Conservation (phyloP, 2,888 invertebrate species). For the Globia sparganii region DNA sequence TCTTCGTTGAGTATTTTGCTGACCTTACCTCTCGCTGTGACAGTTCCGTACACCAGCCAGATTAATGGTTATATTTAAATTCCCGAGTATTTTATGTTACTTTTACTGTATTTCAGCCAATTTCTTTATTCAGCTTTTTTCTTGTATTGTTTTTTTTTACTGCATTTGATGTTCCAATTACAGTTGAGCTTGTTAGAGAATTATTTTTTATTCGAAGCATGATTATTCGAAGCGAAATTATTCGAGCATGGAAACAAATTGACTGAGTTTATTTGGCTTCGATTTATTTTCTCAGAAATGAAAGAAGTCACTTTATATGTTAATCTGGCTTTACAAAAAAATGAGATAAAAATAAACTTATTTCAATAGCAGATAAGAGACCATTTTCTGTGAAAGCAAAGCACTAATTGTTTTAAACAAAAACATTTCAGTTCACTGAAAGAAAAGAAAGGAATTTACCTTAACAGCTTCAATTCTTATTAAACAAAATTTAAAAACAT, state of each 20-base stretch:
- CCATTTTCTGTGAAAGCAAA: neutral
- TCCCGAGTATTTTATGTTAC: constrained; percentile 81
- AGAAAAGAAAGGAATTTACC: neutral
- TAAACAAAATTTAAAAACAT: constrained; percentile 16
- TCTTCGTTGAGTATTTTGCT: constrained; percentile 68
- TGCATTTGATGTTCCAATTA: constrained; percentile 50
- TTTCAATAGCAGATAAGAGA: neutral
- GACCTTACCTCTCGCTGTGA: constrained; percentile 78
- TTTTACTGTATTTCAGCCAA: constrained; percentile 76
- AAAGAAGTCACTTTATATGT: neutral
- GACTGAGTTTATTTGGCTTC: neutral
- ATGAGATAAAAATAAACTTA: neutral
- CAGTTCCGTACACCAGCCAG: constrained; percentile 83
- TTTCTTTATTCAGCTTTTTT: constrained; percentile 72
- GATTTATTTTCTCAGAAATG: neutral
- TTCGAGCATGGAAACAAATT: neutral
- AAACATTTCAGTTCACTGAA: neutral
- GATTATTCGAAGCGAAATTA: constrained; percentile 27
- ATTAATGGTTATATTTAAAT: constrained; percentile 90
- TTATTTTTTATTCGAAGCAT: constrained; percentile 24
- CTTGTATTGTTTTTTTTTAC: constrained; percentile 48
- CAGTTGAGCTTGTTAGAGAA: constrained; percentile 24
- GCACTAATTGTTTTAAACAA: neutral
- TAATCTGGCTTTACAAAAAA: neutral
- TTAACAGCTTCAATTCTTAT: constrained; percentile 2